Percentiles rank a stretch among this genome's conserved stretches.
Conservation (phyloP, 2,113 vertebrate genomes). For the Bettongia penicillata region DNA sequence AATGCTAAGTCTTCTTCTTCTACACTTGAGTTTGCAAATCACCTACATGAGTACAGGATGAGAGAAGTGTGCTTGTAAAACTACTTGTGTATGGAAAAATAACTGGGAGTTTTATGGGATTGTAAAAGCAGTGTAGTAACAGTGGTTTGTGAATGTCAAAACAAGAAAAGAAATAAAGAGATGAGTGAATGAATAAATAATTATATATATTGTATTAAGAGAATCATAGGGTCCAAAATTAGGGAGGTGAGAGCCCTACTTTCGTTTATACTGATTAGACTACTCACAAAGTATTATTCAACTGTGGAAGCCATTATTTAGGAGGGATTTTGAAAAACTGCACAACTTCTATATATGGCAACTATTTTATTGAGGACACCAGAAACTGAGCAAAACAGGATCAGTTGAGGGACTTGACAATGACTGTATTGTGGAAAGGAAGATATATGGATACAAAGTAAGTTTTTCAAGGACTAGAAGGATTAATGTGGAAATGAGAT, state of each 20-base stretch:
- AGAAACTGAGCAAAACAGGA: constrained; percentile 5
- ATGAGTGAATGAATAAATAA: neutral
- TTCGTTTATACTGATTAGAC: neutral
- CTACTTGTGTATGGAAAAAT: no score
- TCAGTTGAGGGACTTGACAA: neutral
- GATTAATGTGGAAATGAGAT: neutral
- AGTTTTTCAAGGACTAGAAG: neutral
- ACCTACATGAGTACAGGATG: neutral
- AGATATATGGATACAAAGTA: neutral
- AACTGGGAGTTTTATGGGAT: neutral
- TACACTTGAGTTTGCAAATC: neutral
- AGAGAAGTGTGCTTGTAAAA: neutral
- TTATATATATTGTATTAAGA: neutral
- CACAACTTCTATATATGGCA: neutral
- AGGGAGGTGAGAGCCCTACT: neutral
- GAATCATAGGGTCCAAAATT: neutral
- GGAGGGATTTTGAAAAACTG: neutral
- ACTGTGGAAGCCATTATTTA: neutral
- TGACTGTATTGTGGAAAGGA: constrained; percentile 8
- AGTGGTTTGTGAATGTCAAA: neutral
- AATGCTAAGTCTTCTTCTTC: neutral
- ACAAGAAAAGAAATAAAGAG: neutral
- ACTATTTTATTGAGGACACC: neutral
- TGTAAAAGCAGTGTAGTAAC: neutral
- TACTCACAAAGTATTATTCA: neutral